phyloP scores from a whole-genome alignment of 2,797 vertebrate species.

The Austrolebias charrua region DNA sequence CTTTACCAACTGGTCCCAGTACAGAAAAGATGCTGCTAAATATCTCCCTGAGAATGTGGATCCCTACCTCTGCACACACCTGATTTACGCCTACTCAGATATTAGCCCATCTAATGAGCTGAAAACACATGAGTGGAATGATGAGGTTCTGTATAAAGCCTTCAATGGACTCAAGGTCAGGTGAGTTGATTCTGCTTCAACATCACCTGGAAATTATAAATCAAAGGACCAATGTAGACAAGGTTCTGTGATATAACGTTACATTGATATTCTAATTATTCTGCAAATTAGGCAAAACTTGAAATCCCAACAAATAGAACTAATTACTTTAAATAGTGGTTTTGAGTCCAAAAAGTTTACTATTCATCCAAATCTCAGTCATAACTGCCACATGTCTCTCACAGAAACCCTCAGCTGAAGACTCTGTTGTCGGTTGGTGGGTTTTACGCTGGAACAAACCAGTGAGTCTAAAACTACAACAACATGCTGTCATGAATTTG shows the following conservation, averaged over 20 bases:
- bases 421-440: slow-evolving; percentile 83
- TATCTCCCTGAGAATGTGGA: slow-evolving; percentile 76
- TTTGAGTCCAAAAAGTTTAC: too few species aligned
- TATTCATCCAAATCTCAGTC: not conserved
- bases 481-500: not conserved
- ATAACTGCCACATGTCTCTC: not conserved
- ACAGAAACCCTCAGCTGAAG: slow-evolving; percentile 79
- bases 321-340: too few species aligned
- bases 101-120: slow-evolving; percentile 75
- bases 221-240: too few species aligned
- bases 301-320: too few species aligned
- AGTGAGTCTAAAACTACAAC: slow-evolving; percentile 67
- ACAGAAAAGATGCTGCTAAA: slow-evolving; percentile 59
- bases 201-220: too few species aligned
- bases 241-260: too few species aligned
- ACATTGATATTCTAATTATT: too few species aligned
- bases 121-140: slow-evolving; percentile 74
- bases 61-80: slow-evolving; percentile 84
- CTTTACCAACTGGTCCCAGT: slow-evolving; percentile 53
- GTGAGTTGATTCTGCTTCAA: slow-evolving; percentile 13
- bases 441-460: slow-evolving; percentile 81
- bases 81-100: slow-evolving; percentile 84
- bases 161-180: slow-evolving; percentile 80
- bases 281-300: too few species aligned
- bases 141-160: slow-evolving; percentile 73